These are phyloP conservation scores for Ranitomeya imitator DNA, from an alignment of 2,113 vertebrate species.

Conservation along the genomic window DNA sequence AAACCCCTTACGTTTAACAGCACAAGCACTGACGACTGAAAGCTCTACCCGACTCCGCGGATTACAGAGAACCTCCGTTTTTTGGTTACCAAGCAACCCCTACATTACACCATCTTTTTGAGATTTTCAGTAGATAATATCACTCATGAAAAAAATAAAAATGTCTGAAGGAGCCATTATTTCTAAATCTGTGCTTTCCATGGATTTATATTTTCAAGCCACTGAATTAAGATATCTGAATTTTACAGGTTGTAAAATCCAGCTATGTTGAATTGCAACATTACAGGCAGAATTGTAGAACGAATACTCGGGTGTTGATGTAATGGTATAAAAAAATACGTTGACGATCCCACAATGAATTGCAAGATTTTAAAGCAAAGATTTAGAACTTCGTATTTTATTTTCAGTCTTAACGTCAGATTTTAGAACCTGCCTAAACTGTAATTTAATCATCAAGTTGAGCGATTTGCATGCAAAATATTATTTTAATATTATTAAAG, in stretches of 20 bases:
- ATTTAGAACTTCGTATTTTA: too few relatives aligned
- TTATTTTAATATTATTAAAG: too few relatives aligned
- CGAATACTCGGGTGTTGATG: too few relatives aligned
- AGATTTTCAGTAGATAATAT: conserved; percentile 11
- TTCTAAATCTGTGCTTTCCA: not conserved
- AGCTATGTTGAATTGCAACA: not conserved
- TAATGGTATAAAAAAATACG: too few relatives aligned
- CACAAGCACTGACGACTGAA: conserved; percentile 24
- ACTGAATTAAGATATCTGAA: not conserved
- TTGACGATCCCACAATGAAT: not conserved
- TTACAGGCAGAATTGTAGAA: not conserved
- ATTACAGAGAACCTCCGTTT: conserved; percentile 49
- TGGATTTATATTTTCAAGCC: not conserved
- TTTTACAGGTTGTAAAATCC: not conserved
- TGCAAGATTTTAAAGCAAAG: not conserved
- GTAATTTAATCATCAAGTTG: too few relatives aligned
- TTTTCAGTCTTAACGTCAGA: too few relatives aligned
- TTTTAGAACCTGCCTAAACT: too few relatives aligned
- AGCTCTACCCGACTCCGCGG: conserved; percentile 49
- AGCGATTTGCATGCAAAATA: too few relatives aligned
- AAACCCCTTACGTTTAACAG: conserved; percentile 44
- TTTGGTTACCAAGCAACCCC: conserved; percentile 49
- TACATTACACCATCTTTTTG: conserved; percentile 22
- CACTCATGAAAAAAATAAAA: not conserved
- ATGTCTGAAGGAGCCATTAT: not conserved